Percentiles rank a stretch among this genome's conserved stretches.
Conservation (phyloP, 2,113 vertebrate species). For the Cichladusa arquata region DNA sequence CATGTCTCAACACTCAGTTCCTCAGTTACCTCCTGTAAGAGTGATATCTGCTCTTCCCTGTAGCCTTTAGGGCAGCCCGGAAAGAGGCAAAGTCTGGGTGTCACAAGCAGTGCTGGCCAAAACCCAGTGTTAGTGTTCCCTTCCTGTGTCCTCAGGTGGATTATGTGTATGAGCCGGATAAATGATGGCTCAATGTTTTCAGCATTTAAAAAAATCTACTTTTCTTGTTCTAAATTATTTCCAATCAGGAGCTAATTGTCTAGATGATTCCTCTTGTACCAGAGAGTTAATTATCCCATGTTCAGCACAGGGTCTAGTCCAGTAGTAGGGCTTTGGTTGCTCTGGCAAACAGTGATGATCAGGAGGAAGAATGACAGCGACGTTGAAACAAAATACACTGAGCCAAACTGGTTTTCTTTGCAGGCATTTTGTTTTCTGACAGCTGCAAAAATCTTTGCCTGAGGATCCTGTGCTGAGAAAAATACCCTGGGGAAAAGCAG, state of each 20-base stretch:
- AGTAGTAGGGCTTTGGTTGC: background rate
- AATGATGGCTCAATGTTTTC: background rate
- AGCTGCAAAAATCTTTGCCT: background rate
- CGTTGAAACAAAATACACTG: background rate
- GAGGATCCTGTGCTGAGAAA: background rate
- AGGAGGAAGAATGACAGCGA: background rate
- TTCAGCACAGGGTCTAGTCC: background rate
- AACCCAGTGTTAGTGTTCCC: background rate
- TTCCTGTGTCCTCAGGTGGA: background rate
- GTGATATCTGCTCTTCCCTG: background rate
- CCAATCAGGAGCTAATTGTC: background rate
- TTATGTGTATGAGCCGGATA: fast-evolving
- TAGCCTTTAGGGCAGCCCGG: background rate
- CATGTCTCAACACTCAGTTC: background rate
- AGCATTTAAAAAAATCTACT: background rate
- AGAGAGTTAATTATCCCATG: background rate
- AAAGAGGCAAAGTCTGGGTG: background rate
- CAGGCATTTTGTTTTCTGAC: background rate
- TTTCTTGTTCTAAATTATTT: background rate
- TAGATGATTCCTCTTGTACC: background rate
- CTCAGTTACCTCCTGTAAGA: background rate
- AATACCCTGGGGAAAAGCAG: background rate
- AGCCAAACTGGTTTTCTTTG: background rate
- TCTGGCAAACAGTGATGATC: background rate
- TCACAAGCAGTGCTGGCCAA: background rate